Evolutionary conservation across 2,888 invertebrate genomes (phyloP).

Genomic region (Trissolcus brochymenae): DNA sequence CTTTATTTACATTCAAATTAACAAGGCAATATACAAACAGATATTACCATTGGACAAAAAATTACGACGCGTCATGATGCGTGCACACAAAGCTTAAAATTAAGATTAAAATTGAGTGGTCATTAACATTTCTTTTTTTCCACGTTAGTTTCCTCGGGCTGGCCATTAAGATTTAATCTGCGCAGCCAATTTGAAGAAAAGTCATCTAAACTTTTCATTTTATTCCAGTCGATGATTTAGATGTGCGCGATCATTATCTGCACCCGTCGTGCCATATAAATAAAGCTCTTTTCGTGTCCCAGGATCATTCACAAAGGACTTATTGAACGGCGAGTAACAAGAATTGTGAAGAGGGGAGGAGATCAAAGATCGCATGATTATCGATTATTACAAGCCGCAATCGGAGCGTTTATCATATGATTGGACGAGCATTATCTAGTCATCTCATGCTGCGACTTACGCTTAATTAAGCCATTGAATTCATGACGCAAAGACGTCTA

Average conservation of each 20-base stretch:
- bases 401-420: conserved; percentile 18
- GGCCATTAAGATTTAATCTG: conserved; percentile 55
- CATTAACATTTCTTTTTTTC: conserved; percentile 37
- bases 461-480: conserved; percentile 48
- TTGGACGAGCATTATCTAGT: conserved; percentile 25
- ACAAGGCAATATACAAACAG: conserved; percentile 48
- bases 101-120: conserved; percentile 45
- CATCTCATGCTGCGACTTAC: conserved; percentile 15
- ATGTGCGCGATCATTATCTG: conserved; percentile 52
- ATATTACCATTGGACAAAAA: conserved; percentile 17
- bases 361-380: conserved; percentile 46
- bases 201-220: conserved; percentile 47
- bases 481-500: conserved; percentile 14
- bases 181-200: conserved; percentile 52
- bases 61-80: conserved; percentile 32
- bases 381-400: conserved; percentile 26
- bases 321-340: not conserved
- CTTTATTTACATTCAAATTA: conserved; percentile 43
- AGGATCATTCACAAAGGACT: conserved; percentile 49
- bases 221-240: conserved; percentile 48
- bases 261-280: conserved; percentile 51
- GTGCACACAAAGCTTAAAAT: conserved; percentile 11
- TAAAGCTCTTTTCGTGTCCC: conserved; percentile 45
- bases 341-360: not conserved
- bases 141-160: not conserved